Conservation (phyloP, 1,140 invertebrate genomes). For the Rhopalosiphum maidis region DNA sequence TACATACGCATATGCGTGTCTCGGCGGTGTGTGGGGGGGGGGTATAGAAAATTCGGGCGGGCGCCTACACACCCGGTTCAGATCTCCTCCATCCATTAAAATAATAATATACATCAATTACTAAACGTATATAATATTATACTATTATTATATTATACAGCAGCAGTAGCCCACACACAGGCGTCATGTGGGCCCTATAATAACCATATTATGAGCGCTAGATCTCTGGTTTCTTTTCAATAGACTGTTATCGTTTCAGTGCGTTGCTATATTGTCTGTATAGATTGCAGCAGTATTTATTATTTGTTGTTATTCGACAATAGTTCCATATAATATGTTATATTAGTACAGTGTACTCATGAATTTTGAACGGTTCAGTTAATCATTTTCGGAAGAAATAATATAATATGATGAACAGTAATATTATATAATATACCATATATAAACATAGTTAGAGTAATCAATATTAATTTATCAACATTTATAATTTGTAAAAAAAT, state of each 20-base stretch:
- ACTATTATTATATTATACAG: neutral
- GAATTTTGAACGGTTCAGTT: neutral
- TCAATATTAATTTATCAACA: too few relatives aligned
- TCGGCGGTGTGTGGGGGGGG: neutral
- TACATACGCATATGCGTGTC: neutral
- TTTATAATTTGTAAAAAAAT: too few relatives aligned
- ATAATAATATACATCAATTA: slow-evolving; percentile 12
- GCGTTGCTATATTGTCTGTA: neutral
- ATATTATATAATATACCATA: neutral
- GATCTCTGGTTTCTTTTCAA: neutral
- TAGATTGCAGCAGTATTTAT: neutral
- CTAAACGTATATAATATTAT: neutral
- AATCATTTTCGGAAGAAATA: neutral
- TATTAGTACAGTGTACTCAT: neutral
- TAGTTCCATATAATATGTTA: neutral
- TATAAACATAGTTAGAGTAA: too few relatives aligned
- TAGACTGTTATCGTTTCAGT: neutral
- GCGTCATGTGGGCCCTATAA: neutral
- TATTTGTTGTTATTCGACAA: neutral
- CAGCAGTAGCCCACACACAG: slow-evolving; percentile 1
- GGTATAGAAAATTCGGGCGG: neutral
- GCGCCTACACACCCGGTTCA: neutral
- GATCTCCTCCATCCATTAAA: neutral
- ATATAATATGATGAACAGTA: neutral
- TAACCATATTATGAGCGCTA: neutral